Evolutionary conservation across 2,797 vertebrate species (phyloP).

Genomic region (Danio albolineatus): DNA sequence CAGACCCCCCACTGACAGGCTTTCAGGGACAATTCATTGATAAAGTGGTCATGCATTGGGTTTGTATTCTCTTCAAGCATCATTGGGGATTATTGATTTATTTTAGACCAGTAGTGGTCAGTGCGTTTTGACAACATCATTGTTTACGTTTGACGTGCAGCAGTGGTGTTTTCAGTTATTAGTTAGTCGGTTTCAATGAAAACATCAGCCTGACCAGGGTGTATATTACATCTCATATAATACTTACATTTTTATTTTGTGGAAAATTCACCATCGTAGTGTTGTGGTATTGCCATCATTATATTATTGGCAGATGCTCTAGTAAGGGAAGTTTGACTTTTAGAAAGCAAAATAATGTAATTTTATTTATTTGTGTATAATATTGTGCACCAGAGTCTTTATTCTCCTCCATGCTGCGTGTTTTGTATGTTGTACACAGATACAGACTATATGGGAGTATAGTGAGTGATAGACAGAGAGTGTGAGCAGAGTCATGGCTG

Average conservation of each 20-base stretch:
- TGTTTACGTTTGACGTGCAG: slow-evolving; percentile 26
- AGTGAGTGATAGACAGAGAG: not conserved
- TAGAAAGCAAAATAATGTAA: not conserved
- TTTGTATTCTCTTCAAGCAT: not conserved
- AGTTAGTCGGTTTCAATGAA: not conserved
- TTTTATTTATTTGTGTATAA: not conserved
- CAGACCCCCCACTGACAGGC: slow-evolving; percentile 14
- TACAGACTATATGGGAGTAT: not conserved
- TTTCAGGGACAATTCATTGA: not conserved
- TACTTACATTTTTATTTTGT: not conserved
- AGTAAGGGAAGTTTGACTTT: not conserved
- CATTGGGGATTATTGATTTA: not conserved
- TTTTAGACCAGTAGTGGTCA: not conserved
- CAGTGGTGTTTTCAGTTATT: not conserved
- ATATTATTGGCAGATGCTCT: not conserved
- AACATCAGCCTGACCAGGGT: not conserved
- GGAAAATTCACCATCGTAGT: not conserved
- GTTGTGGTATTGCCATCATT: not conserved
- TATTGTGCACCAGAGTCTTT: too few species aligned
- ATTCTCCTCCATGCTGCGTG: too few species aligned
- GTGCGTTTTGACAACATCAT: not conserved
- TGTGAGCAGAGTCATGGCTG: not conserved
- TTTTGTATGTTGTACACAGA: not conserved
- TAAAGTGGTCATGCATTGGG: not conserved
- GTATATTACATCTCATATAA: not conserved